These are phyloP conservation scores for Prionailurus viverrinus DNA, from an alignment of 2,113 vertebrate genomes.

Conservation along the genomic window DNA sequence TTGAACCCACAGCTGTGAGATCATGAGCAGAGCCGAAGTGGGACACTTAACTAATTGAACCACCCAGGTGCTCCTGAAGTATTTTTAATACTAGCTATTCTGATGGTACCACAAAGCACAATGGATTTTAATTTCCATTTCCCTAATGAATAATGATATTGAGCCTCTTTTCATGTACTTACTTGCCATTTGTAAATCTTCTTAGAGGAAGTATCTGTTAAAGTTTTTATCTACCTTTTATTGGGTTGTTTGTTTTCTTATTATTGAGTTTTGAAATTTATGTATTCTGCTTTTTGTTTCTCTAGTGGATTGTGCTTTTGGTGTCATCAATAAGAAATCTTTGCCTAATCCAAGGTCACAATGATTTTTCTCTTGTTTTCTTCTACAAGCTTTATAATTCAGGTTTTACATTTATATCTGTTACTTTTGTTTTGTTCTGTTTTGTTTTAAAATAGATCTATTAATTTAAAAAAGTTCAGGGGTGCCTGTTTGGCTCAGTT, in stretches of 20 bases:
- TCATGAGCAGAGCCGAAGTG: too few relatives aligned
- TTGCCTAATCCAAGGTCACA: background rate
- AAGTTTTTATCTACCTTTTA: background rate
- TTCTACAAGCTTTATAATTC: background rate
- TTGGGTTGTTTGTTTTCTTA: background rate
- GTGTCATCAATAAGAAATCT: background rate
- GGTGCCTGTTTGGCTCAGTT: too few relatives aligned
- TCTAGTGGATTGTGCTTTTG: background rate
- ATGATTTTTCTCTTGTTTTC: slow-evolving; percentile 13
- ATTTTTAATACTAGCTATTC: background rate
- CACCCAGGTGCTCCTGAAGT: too few relatives aligned
- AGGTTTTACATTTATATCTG: background rate
- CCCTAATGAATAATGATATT: background rate
- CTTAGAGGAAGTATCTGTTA: background rate
- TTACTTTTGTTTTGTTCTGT: background rate
- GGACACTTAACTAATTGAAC: too few relatives aligned
- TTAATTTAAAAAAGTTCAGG: background rate
- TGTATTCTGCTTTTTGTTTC: background rate
- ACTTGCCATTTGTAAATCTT: background rate
- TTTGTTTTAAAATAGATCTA: background rate
- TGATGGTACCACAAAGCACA: background rate
- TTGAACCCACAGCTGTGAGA: too few relatives aligned
- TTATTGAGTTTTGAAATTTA: background rate
- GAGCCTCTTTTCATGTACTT: background rate
- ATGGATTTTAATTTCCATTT: background rate